Percentiles rank a stretch among this genome's conserved stretches.
phyloP scores from a whole-genome alignment of 1,140 invertebrate genomes.

The Carposina sasakii region DNA sequence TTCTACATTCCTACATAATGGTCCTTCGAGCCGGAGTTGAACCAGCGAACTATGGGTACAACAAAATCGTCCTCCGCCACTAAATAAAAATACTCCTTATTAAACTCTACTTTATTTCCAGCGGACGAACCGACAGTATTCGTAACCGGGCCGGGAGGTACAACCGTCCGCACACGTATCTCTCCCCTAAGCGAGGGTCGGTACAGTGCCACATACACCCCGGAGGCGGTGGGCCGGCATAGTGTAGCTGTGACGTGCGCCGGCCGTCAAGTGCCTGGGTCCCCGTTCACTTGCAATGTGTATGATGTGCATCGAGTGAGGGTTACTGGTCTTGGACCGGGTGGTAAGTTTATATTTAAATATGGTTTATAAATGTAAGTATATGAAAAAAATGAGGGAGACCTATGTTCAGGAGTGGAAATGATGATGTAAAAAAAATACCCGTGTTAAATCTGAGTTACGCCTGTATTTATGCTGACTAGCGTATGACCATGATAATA shows the following conservation, averaged over 20 bases:
- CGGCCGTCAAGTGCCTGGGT: constrained; percentile 87
- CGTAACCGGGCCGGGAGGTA: constrained; percentile 85
- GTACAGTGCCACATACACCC: constrained; percentile 84
- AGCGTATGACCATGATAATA: too few species aligned
- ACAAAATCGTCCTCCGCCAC: too few species aligned
- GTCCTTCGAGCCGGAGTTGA: too few species aligned
- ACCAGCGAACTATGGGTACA: too few species aligned
- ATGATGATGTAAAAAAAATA: too few species aligned
- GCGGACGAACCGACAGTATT: constrained; percentile 79
- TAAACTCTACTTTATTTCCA: constrained; percentile 27
- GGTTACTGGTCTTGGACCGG: constrained; percentile 80
- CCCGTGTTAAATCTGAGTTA: too few species aligned
- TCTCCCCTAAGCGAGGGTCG: constrained; percentile 75
- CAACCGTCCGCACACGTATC: constrained; percentile 79
- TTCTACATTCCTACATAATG: too few species aligned
- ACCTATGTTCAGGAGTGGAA: too few species aligned
- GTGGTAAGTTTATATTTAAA: constrained; percentile 42
- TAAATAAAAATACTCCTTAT: too few species aligned
- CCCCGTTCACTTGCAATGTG: constrained; percentile 94
- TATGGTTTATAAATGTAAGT: too few species aligned
- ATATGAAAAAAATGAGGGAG: too few species aligned
- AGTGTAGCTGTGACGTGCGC: constrained; percentile 86
- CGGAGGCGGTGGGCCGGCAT: constrained; percentile 90
- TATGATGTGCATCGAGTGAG: constrained; percentile 91
- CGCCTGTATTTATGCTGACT: too few species aligned